Evolutionary conservation across 2,113 vertebrate species (phyloP).

Genomic region (Chelonoidis abingdonii): DNA sequence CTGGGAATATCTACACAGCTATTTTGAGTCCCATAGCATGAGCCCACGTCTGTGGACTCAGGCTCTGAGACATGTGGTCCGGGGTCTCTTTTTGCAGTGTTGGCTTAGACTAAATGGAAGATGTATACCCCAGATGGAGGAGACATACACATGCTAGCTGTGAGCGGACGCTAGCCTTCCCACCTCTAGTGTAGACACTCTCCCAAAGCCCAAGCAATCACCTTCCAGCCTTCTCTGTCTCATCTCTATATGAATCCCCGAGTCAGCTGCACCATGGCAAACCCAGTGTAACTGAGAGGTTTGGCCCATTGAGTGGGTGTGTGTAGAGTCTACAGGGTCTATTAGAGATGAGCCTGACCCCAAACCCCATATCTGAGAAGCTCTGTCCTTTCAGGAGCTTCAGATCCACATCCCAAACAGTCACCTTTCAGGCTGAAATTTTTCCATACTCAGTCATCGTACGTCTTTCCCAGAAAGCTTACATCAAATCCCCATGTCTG

Average conservation of each 20-base stretch:
- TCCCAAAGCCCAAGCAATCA: neutral
- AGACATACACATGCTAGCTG: neutral
- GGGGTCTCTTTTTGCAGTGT: neutral
- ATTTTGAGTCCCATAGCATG: neutral
- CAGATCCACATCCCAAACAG: accelerated
- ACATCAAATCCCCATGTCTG: neutral
- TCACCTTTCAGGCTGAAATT: neutral
- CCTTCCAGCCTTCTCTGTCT: neutral
- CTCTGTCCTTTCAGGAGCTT: neutral
- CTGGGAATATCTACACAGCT: neutral
- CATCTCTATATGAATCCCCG: neutral
- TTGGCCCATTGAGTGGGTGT: neutral
- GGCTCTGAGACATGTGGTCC: neutral
- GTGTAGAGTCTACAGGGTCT: neutral
- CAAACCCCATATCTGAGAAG: neutral
- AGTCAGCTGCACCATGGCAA: neutral
- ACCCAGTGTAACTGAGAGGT: neutral
- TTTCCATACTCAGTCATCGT: accelerated
- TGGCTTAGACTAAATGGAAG: neutral
- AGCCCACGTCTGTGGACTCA: too few species aligned
- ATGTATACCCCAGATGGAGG: neutral
- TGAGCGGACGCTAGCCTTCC: too few species aligned
- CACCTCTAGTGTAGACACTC: neutral
- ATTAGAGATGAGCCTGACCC: neutral
- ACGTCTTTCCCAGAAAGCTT: neutral